Conservation (phyloP, 2,113 vertebrate species). For the Semicossyphus pulcher region DNA sequence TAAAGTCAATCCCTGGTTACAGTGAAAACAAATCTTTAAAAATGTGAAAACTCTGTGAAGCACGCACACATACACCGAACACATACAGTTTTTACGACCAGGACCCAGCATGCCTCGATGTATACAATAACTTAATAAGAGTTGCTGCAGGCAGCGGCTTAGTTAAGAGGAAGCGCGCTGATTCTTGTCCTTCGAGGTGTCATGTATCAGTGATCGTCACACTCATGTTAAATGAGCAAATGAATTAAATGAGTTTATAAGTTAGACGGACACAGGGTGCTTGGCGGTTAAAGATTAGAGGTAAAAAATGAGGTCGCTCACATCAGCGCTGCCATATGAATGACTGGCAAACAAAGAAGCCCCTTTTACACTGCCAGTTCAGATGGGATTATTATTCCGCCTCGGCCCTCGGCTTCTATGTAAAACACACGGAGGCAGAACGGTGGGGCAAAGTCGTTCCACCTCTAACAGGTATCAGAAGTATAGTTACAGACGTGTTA, state of each 20-base stretch:
- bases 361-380: too few species aligned
- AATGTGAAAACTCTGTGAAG: constrained; percentile 1
- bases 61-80: constrained; percentile 12
- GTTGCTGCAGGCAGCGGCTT: constrained; percentile 50
- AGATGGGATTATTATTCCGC: too few species aligned
- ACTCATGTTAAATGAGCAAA: too few species aligned
- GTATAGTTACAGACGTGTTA: too few species aligned
- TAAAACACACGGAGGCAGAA: too few species aligned
- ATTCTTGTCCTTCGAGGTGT: constrained; percentile 44
- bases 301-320: too few species aligned
- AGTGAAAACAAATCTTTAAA: constrained; percentile 62
- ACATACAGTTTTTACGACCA: constrained; percentile 41
- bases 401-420: too few species aligned
- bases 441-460: too few species aligned
- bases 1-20: constrained; percentile 60
- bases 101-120: constrained; percentile 53
- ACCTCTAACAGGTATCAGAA: too few species aligned
- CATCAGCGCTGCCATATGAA: too few species aligned
- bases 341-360: too few species aligned
- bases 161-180: constrained; percentile 50
- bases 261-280: constrained; percentile 1
- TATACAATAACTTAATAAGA: constrained; percentile 55
- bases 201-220: constrained; percentile 6
- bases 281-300: too few species aligned
- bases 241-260: constrained; percentile 12